A percentile compares a stretch with the other conserved stretches of the same genome.
Evolutionary conservation across 2,888 invertebrate species (phyloP).

Genomic region (Epirrita christyi): DNA sequence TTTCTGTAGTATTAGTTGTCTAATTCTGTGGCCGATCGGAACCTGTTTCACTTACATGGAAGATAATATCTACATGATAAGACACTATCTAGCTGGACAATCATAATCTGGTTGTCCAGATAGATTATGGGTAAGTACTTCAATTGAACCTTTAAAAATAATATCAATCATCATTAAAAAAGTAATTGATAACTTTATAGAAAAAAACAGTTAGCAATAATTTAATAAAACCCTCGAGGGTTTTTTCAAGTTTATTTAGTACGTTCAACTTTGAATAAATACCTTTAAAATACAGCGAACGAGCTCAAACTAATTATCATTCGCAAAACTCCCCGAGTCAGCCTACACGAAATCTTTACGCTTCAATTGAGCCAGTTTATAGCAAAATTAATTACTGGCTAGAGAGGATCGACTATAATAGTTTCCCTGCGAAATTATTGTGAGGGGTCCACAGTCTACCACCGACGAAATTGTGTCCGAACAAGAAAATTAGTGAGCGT

Average conservation of each 20-base stretch:
- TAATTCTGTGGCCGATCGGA: too few relatives aligned
- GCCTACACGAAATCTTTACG: conserved; percentile 81
- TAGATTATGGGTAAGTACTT: neutral
- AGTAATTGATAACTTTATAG: conserved; percentile 19
- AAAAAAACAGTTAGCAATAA: conserved; percentile 31
- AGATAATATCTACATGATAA: too few relatives aligned
- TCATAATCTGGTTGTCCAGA: neutral
- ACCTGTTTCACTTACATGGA: too few relatives aligned
- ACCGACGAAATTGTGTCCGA: conserved; percentile 80
- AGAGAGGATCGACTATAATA: conserved; percentile 83
- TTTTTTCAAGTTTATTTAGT: conserved; percentile 46
- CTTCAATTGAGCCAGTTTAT: conserved; percentile 83
- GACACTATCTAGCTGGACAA: too few relatives aligned
- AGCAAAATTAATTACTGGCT: conserved; percentile 82
- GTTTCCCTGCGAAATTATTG: conserved; percentile 81
- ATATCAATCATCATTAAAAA: conserved; percentile 3
- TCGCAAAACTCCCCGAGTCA: conserved; percentile 69
- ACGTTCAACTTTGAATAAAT: conserved; percentile 59
- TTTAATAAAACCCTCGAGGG: conserved; percentile 37
- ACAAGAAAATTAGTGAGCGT: conserved; percentile 85
- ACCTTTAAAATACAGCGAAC: conserved; percentile 50
- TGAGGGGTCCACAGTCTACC: conserved; percentile 70
- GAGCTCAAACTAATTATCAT: conserved; percentile 74
- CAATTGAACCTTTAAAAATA: too few relatives aligned
- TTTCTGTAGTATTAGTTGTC: too few relatives aligned